Conservation (phyloP, 2,113 vertebrate genomes). For the Pachypanchax playfairii region DNA sequence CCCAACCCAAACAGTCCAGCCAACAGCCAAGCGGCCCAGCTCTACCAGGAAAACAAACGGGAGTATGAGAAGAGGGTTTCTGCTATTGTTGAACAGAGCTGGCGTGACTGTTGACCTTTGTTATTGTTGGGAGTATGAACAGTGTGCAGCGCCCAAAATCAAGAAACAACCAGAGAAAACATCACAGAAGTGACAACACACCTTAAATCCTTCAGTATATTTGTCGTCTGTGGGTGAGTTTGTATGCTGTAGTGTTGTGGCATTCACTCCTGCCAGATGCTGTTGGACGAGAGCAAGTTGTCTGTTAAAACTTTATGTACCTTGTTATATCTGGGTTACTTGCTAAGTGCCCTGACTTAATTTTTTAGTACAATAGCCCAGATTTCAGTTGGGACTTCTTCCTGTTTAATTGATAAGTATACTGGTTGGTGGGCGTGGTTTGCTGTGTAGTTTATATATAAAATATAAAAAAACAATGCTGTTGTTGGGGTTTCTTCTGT, state of each 20-base stretch:
- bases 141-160: slow-evolving; percentile 85
- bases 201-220: slow-evolving; percentile 81
- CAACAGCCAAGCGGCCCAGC: slow-evolving; percentile 98
- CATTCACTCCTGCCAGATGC: slow-evolving; percentile 81
- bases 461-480: slow-evolving; percentile 34
- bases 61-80: slow-evolving; percentile 99
- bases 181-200: slow-evolving; percentile 60
- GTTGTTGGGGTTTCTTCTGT: slow-evolving; percentile 38
- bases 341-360: slow-evolving; percentile 76
- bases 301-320: slow-evolving; percentile 89
- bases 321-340: slow-evolving; percentile 91
- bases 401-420: slow-evolving; percentile 37
- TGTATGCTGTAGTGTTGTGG: slow-evolving; percentile 91
- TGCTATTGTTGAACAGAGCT: slow-evolving; percentile 99
- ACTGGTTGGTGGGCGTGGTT: slow-evolving; percentile 54
- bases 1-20: slow-evolving; percentile 98
- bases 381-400: slow-evolving; percentile 43
- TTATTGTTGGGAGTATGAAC: slow-evolving; percentile 79
- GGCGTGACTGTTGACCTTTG: slow-evolving; percentile 96
- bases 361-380: slow-evolving; percentile 12
- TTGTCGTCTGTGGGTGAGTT: slow-evolving; percentile 89
- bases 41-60: slow-evolving; percentile 99
- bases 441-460: slow-evolving; percentile 54
- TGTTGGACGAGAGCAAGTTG: slow-evolving; percentile 82
- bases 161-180: slow-evolving; percentile 75